phyloP scores from a whole-genome alignment of 2,888 invertebrate genomes.

The Amblyjoppa fuscipennis region DNA sequence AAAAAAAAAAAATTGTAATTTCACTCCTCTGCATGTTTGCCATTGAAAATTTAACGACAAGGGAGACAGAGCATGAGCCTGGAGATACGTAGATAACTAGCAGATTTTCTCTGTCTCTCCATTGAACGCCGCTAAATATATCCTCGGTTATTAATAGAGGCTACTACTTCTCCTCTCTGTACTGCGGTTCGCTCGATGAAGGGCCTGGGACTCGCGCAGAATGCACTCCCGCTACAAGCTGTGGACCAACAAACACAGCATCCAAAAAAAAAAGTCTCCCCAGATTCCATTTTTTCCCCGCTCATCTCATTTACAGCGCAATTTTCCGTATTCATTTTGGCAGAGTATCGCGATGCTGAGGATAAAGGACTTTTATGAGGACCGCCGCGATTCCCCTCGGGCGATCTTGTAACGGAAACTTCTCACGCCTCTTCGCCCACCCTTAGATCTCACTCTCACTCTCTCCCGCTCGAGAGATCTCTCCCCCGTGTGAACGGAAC shows the following conservation, averaged over 20 bases:
- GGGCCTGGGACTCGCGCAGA: conserved; percentile 62
- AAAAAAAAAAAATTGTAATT: neutral
- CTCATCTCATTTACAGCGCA: conserved; percentile 3
- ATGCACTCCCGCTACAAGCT: conserved; percentile 39
- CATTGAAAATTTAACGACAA: neutral
- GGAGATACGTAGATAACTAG: conserved; percentile 35
- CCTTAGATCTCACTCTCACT: conserved; percentile 32
- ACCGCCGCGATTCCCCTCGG: conserved; percentile 33
- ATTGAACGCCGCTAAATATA: conserved; percentile 83
- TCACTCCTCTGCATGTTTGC: neutral
- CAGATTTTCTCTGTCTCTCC: conserved; percentile 78
- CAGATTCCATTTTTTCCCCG: neutral
- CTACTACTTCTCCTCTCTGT: conserved; percentile 56
- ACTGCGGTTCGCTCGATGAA: conserved; percentile 70
- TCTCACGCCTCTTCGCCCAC: conserved; percentile 60
- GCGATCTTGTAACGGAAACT: conserved; percentile 53
- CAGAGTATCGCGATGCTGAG: neutral
- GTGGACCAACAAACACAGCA: conserved; percentile 50
- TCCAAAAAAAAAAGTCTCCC: conserved; percentile 2
- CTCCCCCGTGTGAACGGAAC: conserved; percentile 77
- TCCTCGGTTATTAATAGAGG: conserved; percentile 82
- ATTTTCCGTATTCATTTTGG: neutral
- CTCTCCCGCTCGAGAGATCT: conserved; percentile 22
- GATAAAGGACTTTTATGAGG: conserved; percentile 5
- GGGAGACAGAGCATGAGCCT: conserved; percentile 14